Evolutionary conservation across 37 sponge, comb jelly and placozoan genomes (phyloP), one percentile per base, ranked within the genome.

Genomic region (Bolinopsis microptera): DNA sequence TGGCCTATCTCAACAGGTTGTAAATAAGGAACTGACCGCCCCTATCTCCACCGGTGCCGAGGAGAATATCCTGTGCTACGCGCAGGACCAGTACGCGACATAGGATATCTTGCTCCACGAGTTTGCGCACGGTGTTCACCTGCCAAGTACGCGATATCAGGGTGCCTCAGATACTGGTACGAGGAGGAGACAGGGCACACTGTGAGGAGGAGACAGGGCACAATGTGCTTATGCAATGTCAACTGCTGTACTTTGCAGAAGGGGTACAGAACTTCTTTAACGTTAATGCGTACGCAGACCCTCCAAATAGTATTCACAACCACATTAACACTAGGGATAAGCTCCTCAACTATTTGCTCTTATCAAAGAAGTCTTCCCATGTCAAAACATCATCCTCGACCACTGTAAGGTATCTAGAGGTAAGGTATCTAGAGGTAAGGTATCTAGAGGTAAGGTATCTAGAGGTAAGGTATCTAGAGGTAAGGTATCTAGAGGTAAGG

Each of bases 1-100:
- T 86, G 67, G 67, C 90, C 90, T 39, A 86, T 86, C n/a, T 86
- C 90, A n/a, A 86, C 90, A 77, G n/a, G n/a, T n/a, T n/a, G n/a
- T n/a, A n/a, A n/a, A n/a, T n/a, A n/a, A n/a, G n/a, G n/a, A n/a
- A n/a, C n/a, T n/a, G n/a, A n/a, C n/a, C n/a, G n/a, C n/a, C n/a
- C n/a, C n/a, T n/a, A n/a, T n/a, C n/a, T n/a, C n/a, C n/a, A n/a
- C n/a, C n/a, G 80, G 75, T 8, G 75, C 75, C 3, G 75, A 72
- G 75, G 75, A 72, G 25, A 72, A 72, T 24, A 27, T 72, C 30
- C 75, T 72, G 3, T 72, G 75, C 25, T 72, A 72, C 31, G 75
- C 26, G 13, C 26, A 72, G 2, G 75, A 72, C 31, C 31, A 24
- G 26, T 72, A 72, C 75, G 31, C 30, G 13, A 72, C 18, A 30